These are phyloP conservation scores for Formica selysi DNA, from an alignment of 1,140 invertebrate species.

Conservation along the genomic window DNA sequence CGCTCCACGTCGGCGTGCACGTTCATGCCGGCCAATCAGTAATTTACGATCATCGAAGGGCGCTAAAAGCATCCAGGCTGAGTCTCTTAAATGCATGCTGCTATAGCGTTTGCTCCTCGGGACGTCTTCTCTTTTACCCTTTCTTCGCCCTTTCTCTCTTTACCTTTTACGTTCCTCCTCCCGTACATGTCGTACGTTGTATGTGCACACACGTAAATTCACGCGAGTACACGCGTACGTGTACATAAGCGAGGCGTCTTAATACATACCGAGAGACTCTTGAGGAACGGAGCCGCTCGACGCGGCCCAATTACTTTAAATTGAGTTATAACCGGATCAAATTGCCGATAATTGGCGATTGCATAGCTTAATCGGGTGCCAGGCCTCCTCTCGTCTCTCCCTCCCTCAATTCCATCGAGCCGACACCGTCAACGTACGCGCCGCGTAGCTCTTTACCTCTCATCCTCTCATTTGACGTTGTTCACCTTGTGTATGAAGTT, in stretches of 20 bases:
- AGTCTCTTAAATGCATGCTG: slow-evolving; percentile 25
- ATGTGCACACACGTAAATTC: slow-evolving; percentile 19
- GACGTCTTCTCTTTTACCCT: slow-evolving; percentile 46
- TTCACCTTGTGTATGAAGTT: slow-evolving; percentile 74
- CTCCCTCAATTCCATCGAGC: slow-evolving; percentile 26
- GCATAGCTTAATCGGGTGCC: slow-evolving; percentile 79
- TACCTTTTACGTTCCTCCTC: slow-evolving; percentile 5
- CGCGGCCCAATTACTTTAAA: slow-evolving; percentile 82
- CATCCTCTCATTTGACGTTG: slow-evolving; percentile 7
- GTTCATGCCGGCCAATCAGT: slow-evolving; percentile 63
- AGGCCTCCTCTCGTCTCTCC: slow-evolving; percentile 49
- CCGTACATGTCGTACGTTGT: slow-evolving; percentile 34
- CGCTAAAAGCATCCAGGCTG: slow-evolving; percentile 69
- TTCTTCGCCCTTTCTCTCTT: background rate
- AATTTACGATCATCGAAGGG: slow-evolving; percentile 76
- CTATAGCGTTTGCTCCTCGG: slow-evolving; percentile 31
- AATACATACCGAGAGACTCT: slow-evolving; percentile 52
- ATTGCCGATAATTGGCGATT: slow-evolving; percentile 83
- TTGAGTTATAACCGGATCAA: slow-evolving; percentile 84
- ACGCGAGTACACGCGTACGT: background rate
- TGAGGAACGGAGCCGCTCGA: slow-evolving; percentile 34
- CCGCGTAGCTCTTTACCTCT: slow-evolving; percentile 38
- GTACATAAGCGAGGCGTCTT: slow-evolving; percentile 37
- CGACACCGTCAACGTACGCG: slow-evolving; percentile 29
- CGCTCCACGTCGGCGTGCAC: slow-evolving; percentile 39